Evolutionary conservation across 2,888 invertebrate species (phyloP), one percentile per base, ranked within the genome.

Genomic region (Bimastos eiseni): DNA sequence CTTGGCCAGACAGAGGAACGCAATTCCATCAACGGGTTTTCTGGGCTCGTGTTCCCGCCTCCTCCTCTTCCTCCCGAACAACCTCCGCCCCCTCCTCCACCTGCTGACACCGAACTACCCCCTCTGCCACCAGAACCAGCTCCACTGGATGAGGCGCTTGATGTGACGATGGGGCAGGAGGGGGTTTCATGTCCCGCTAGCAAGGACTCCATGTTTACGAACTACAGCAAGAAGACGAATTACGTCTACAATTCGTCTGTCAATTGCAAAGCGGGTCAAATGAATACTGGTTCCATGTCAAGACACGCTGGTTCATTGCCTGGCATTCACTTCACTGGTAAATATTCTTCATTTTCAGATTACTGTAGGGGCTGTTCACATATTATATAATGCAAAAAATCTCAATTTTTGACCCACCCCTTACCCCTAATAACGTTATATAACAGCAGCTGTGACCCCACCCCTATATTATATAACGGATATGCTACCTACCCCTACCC

Each of bases 1-100:
- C 86, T 86, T 86, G 86, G 37, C 86, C 86, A 86, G 86, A 11
- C 86, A 1, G 86, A 86, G 24, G 86, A 86, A 37, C 34, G 34
- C 34, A 36, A 15, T 84, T 33, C 84, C 17, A 34, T 34, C 30
- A 86, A 34, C 36, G 36, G 37, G 13, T 37, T 86, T 34, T 37
- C 34, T 17, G 86, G 86, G 11, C 21, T 86, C 36, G 86, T 19
- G 19, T 34, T 86, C 36, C 86, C 86, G 6, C 86, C 86, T 0
- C 86, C 86, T 0, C 86, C 86, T 86, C 86, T 86, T 36, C 86
- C 86, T 11, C 86, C 86, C 34, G 91, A 90, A n/a, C 36, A 84
- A 19, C 86, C 91, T 41, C 91, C 91, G 11, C 89, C 88, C 13
- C 91, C 91, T 34, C 89, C 88, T 36, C 36, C 37, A 30, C 83